These are phyloP conservation scores for Helobdella robusta DNA, from an alignment of 2,888 invertebrate genomes.

Conservation along the genomic window DNA sequence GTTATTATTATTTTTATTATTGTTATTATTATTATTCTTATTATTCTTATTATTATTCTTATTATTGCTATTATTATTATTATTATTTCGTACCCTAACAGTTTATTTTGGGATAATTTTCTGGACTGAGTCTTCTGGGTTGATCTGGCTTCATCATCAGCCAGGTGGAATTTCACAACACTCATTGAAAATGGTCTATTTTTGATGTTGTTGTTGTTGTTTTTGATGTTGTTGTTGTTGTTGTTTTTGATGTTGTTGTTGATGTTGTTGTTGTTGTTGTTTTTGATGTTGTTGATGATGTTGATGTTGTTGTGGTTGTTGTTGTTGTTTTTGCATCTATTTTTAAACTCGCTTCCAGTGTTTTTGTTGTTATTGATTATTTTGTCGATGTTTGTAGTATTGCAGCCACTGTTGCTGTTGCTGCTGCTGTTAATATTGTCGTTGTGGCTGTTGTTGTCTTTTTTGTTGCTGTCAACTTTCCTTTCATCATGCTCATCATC, in stretches of 20 bases:
- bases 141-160: not conserved
- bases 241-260: not conserved
- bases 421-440: not conserved
- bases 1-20: not conserved
- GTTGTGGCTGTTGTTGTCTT: not conserved
- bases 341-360: not conserved
- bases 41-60: not conserved
- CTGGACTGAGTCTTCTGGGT: not conserved
- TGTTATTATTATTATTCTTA: not conserved
- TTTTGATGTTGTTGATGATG: not conserved
- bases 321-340: not conserved
- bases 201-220: not conserved
- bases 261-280: not conserved
- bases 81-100: not conserved
- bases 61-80: not conserved
- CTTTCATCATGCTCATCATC: conserved; percentile 12
- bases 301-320: not conserved
- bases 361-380: not conserved
- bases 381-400: not conserved
- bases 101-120: not conserved
- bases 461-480: too few species aligned
- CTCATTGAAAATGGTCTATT: not conserved
- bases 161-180: not conserved
- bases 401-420: not conserved
- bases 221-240: not conserved